Conservation (phyloP, 1,140 invertebrate genomes). For the Brachionus asplanchnoidis region DNA sequence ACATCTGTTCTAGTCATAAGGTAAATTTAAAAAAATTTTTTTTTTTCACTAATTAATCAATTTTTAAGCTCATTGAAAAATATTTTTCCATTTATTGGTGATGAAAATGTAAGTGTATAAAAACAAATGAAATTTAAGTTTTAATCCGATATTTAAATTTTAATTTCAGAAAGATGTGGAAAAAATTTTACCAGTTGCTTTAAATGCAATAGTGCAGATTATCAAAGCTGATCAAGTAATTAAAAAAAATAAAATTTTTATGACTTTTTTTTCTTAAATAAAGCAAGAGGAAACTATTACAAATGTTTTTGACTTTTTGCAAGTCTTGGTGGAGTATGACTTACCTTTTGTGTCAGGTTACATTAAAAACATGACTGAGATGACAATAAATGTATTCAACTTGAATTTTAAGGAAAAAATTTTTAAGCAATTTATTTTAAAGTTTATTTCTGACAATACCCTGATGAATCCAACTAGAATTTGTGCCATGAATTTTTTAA, state of each 20-base stretch:
- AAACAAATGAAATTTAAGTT: background rate
- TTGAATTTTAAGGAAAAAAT: background rate
- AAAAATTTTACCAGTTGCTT: constrained; percentile 13
- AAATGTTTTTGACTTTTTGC: constrained; percentile 29
- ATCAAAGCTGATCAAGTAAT: constrained; percentile 19
- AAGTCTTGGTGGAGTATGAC: constrained; percentile 14
- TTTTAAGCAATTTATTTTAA: background rate
- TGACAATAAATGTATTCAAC: background rate
- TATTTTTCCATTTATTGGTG: background rate
- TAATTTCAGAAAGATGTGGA: background rate
- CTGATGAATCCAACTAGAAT: constrained; percentile 19
- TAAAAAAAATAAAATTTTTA: background rate
- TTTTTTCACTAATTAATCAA: too few relatives aligned
- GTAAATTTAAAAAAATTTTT: background rate
- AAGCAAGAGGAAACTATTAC: constrained; percentile 34
- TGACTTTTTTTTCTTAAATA: background rate
- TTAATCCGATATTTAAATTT: too few relatives aligned
- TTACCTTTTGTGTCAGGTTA: background rate
- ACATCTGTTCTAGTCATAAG: background rate
- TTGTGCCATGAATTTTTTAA: constrained; percentile 35
- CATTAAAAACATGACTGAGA: constrained; percentile 19
- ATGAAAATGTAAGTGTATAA: background rate
- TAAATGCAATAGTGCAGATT: background rate
- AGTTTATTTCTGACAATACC: constrained; percentile 8
- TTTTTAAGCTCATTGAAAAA: constrained; percentile 15